Conservation (phyloP, 2,888 invertebrate genomes). For the Perizoma affinitatum region DNA sequence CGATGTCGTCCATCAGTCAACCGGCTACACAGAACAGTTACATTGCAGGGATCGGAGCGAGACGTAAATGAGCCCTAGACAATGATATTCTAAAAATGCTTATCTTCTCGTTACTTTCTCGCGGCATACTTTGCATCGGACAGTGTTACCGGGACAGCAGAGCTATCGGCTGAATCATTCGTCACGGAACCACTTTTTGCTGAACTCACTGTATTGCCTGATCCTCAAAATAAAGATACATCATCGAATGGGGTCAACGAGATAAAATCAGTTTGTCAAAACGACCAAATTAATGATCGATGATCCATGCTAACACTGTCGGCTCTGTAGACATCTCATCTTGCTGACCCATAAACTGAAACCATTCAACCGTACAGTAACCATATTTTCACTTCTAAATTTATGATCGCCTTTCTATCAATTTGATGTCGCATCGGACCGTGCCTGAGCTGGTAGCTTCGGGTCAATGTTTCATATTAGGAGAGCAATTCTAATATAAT, state of each 20-base stretch:
- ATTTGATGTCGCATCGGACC: constrained; percentile 34
- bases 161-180: too few relatives aligned
- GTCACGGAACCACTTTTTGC: too few relatives aligned
- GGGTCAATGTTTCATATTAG: constrained; percentile 54
- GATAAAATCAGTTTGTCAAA: too few relatives aligned
- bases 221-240: too few relatives aligned
- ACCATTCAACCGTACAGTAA: constrained; percentile 34
- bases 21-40: constrained; percentile 51
- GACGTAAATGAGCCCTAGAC: background rate
- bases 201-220: too few relatives aligned
- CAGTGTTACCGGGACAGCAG: constrained; percentile 3
- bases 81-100: background rate
- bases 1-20: constrained; percentile 55
- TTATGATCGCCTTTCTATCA: constrained; percentile 41
- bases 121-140: constrained; percentile 17
- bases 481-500: constrained; percentile 66
- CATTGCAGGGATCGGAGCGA: constrained; percentile 17
- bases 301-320: too few relatives aligned
- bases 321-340: constrained; percentile 12
- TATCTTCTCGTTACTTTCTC: constrained; percentile 18
- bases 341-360: constrained; percentile 24
- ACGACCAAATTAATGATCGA: too few relatives aligned
- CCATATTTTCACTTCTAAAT: constrained; percentile 3
- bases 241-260: too few relatives aligned
- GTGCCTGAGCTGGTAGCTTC: constrained; percentile 28